Percentiles rank a stretch among this genome's conserved stretches.
Conservation (phyloP, 1,140 invertebrate species). For the Trinorchestia longiramus region DNA sequence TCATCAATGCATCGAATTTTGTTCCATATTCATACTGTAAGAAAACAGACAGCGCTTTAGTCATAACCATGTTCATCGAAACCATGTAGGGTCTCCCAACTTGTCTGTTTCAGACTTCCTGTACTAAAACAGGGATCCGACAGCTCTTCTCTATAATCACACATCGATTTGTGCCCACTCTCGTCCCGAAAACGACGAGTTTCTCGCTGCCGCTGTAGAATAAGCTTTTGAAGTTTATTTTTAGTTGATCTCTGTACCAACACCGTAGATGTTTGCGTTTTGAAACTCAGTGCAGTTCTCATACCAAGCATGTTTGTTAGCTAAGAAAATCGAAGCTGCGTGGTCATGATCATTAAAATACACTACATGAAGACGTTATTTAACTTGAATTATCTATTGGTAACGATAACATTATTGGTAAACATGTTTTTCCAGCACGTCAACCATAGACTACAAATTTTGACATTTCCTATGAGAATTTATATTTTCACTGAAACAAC, state of each 20-base stretch:
- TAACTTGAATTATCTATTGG: no score
- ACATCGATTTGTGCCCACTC: background rate
- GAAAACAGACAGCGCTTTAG: background rate
- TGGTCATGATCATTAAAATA: background rate
- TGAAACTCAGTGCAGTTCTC: background rate
- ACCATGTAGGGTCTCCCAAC: background rate
- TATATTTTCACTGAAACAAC: background rate
- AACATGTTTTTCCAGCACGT: no score
- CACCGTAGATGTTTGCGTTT: background rate
- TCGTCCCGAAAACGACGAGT: background rate
- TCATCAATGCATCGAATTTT: no score
- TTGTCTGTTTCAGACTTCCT: background rate
- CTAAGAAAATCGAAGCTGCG: background rate
- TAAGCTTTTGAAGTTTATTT: background rate
- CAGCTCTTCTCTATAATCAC: background rate
- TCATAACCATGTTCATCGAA: background rate
- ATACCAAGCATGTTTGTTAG: background rate
- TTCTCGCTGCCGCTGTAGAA: background rate
- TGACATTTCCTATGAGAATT: background rate
- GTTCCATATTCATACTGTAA: background rate
- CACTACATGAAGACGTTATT: no score
- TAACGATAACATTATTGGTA: no score
- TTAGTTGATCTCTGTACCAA: background rate
- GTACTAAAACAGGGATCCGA: background rate
- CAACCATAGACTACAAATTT: no score